phyloP scores from a whole-genome alignment of 1,140 invertebrate species.

The Dryas iulia region DNA sequence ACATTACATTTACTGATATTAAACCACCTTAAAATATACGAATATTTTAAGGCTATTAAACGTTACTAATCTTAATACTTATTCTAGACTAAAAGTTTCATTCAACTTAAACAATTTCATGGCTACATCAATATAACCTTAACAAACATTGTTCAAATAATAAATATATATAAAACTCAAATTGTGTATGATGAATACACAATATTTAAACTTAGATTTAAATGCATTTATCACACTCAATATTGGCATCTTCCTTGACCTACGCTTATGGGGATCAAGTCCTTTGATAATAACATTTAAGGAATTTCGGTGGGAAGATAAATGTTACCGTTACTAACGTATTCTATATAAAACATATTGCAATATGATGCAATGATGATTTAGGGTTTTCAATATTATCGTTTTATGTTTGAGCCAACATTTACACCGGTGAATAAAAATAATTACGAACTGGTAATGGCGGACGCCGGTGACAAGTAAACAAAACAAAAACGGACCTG shows the following conservation, averaged over 20 bases:
- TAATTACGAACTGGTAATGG: slow-evolving; percentile 72
- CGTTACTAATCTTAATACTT: background rate
- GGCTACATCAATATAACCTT: background rate
- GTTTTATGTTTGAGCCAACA: slow-evolving; percentile 12
- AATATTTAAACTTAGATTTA: background rate
- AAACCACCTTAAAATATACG: background rate
- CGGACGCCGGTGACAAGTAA: slow-evolving; percentile 80
- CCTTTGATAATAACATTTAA: slow-evolving; percentile 12
- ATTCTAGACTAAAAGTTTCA: background rate
- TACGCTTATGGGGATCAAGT: slow-evolving; percentile 9
- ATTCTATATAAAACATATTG: slow-evolving; percentile 10
- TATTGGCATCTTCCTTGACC: slow-evolving; percentile 5
- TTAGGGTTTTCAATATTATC: slow-evolving; percentile 10
- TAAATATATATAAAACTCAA: background rate
- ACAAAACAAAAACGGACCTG: slow-evolving; percentile 79
- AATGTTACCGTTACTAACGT: slow-evolving; percentile 2
- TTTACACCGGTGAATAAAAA: slow-evolving; percentile 57
- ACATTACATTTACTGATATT: background rate
- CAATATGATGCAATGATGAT: slow-evolving; percentile 19
- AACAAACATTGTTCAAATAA: background rate
- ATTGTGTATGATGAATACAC: background rate
- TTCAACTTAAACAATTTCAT: background rate
- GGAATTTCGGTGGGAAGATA: slow-evolving; percentile 14
- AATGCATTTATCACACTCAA: background rate
- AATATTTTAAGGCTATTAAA: background rate